Conservation (phyloP, 23 tunicate genomes). For the Ciona savignyi region DNA sequence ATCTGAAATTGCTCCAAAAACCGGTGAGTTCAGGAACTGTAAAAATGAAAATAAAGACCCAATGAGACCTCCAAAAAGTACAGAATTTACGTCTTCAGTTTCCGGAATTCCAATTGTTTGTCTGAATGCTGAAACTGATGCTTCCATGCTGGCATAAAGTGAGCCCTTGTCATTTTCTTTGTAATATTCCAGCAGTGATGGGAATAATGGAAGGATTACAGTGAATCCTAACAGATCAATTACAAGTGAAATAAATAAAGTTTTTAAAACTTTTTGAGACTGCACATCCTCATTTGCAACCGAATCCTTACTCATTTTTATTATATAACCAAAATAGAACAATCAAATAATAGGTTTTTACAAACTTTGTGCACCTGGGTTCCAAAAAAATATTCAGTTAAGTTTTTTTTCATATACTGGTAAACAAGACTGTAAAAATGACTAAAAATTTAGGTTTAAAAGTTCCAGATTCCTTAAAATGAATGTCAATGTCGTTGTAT, state of each 20-base stretch:
- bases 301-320: too few relatives aligned
- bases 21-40: slow-evolving; percentile 92
- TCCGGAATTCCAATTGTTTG: slow-evolving; percentile 75
- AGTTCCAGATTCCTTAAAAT: too few relatives aligned
- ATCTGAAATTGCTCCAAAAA: slow-evolving; percentile 96
- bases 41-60: slow-evolving; percentile 96
- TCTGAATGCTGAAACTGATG: slow-evolving; percentile 48
- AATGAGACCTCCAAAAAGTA: slow-evolving; percentile 96
- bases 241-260: slow-evolving; percentile 74
- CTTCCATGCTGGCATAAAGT: slow-evolving; percentile 42
- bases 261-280: slow-evolving; percentile 22
- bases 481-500: too few relatives aligned
- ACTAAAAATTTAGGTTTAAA: too few relatives aligned
- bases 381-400: too few relatives aligned
- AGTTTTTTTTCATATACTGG: too few relatives aligned
- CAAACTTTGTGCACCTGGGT: too few relatives aligned
- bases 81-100: slow-evolving; percentile 87
- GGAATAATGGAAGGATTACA: slow-evolving; percentile 91
- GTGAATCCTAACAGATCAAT: slow-evolving; percentile 95
- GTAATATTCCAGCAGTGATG: slow-evolving; percentile 84
- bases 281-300: not conserved
- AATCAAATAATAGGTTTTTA: too few relatives aligned
- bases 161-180: slow-evolving; percentile 65
- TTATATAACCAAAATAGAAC: too few relatives aligned
- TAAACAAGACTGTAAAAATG: too few relatives aligned